Conservation (phyloP, 2,888 invertebrate species). For the Dendrolimus pini region DNA sequence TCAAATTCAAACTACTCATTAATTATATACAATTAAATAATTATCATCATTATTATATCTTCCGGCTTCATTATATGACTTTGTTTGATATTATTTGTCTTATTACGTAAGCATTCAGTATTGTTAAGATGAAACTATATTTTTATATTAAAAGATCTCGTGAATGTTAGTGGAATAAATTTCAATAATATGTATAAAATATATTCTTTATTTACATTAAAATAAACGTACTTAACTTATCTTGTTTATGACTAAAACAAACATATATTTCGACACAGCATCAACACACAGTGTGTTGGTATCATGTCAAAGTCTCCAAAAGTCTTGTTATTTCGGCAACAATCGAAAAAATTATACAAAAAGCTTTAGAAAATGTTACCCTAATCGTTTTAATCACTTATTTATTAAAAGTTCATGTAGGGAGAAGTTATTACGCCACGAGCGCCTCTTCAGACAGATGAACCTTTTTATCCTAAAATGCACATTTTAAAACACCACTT, state of each 20-base stretch:
- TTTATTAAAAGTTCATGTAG: neutral
- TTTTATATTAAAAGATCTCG: conserved; percentile 17
- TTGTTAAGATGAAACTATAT: neutral
- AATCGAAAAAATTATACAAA: conserved; percentile 12
- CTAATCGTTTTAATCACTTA: neutral
- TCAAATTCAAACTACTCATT: conserved; percentile 29
- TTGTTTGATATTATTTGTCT: too few relatives aligned
- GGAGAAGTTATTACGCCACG: conserved; percentile 17
- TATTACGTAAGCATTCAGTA: neutral
- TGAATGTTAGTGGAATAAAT: conserved; percentile 4
- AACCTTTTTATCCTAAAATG: conserved; percentile 8
- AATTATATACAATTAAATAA: conserved; percentile 4
- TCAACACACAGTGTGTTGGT: conserved; percentile 41
- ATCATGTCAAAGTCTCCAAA: conserved; percentile 50
- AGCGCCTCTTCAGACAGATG: conserved; percentile 62
- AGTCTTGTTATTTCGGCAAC: conserved; percentile 51
- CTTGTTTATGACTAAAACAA: conserved; percentile 55
- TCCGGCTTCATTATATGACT: neutral
- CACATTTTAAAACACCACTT: conserved; percentile 2
- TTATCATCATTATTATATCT: conserved; percentile 4
- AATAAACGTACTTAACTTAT: conserved; percentile 42
- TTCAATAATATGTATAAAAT: conserved; percentile 25
- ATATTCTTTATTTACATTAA: conserved; percentile 52
- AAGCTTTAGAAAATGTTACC: neutral
- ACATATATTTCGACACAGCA: conserved; percentile 56